Percentiles rank a stretch among this genome's conserved stretches.
Evolutionary conservation across 2,797 vertebrate species (phyloP).

Genomic region (Falco berigora): DNA sequence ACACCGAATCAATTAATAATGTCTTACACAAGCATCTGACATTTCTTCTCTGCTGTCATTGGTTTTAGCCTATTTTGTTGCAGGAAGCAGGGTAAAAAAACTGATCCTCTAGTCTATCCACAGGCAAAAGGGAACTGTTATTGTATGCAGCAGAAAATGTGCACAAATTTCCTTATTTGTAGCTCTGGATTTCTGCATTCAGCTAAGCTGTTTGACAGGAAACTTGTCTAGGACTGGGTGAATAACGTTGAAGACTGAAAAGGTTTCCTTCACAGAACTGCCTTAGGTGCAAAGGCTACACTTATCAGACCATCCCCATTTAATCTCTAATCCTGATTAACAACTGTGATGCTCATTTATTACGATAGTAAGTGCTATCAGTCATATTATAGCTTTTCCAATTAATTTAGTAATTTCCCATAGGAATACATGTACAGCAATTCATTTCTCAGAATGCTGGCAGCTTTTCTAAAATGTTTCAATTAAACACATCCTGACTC

Average conservation of each 20-base stretch:
- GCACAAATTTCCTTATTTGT: not conserved
- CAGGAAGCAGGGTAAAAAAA: not conserved
- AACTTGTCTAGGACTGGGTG: not conserved
- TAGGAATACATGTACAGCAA: not conserved
- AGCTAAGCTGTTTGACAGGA: not conserved
- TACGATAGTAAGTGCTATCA: not conserved
- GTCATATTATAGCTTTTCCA: not conserved
- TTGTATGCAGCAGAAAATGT: not conserved
- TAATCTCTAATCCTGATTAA: constrained; percentile 3
- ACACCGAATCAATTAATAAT: not conserved
- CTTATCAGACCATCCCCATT: not conserved
- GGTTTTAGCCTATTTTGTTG: not conserved
- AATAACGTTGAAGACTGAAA: not conserved
- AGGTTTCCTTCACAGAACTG: not conserved
- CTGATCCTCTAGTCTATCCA: not conserved
- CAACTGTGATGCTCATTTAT: not conserved
- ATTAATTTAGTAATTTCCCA: constrained; percentile 11
- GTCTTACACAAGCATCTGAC: not conserved
- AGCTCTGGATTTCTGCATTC: not conserved
- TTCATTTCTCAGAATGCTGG: not conserved
- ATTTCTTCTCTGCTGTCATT: not conserved
- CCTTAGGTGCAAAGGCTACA: not conserved
- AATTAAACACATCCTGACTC: not conserved
- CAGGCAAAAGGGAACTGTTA: not conserved
- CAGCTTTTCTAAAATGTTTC: not conserved